Conservation (phyloP, 2,113 vertebrate genomes). For the Elachura formosa region DNA sequence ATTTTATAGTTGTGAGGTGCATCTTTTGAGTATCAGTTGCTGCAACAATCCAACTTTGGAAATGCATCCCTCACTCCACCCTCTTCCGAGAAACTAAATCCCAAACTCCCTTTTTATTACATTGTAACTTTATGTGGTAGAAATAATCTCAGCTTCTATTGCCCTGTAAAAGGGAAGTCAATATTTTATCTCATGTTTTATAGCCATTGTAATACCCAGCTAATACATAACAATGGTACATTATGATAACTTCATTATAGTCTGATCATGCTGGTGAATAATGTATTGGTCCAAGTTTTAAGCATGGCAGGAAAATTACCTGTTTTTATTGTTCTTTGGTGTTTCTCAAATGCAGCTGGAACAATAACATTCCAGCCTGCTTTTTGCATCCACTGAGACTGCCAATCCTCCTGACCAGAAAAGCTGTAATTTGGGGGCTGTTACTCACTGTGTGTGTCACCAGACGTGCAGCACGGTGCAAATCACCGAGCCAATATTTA, state of each 20-base stretch:
- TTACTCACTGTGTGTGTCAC: not conserved
- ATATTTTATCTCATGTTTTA: constrained; percentile 60
- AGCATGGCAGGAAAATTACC: constrained; percentile 44
- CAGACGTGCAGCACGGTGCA: not conserved
- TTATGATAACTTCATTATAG: constrained; percentile 57
- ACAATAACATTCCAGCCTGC: constrained; percentile 1
- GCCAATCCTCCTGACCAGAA: constrained; percentile 15
- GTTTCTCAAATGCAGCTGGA: constrained; percentile 12
- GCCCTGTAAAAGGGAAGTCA: constrained; percentile 47
- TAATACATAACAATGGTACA: constrained; percentile 49
- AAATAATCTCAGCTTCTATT: constrained; percentile 50
- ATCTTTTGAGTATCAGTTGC: constrained; percentile 18
- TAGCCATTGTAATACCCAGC: constrained; percentile 27
- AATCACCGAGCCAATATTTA: not conserved
- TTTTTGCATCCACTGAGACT: not conserved
- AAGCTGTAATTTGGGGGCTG: not conserved
- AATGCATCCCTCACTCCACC: constrained; percentile 1
- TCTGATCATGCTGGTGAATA: constrained; percentile 49
- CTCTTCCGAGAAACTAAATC: constrained; percentile 32
- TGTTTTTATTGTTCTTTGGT: constrained; percentile 28
- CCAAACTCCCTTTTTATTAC: constrained; percentile 37
- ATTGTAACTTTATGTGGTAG: constrained; percentile 8
- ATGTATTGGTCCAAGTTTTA: constrained; percentile 33
- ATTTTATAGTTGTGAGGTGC: constrained; percentile 53
- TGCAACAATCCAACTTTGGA: not conserved